Evolutionary conservation across 2,888 invertebrate species (phyloP), one percentile per base, ranked within the genome.

Genomic region (Prionchulus punctatus): DNA sequence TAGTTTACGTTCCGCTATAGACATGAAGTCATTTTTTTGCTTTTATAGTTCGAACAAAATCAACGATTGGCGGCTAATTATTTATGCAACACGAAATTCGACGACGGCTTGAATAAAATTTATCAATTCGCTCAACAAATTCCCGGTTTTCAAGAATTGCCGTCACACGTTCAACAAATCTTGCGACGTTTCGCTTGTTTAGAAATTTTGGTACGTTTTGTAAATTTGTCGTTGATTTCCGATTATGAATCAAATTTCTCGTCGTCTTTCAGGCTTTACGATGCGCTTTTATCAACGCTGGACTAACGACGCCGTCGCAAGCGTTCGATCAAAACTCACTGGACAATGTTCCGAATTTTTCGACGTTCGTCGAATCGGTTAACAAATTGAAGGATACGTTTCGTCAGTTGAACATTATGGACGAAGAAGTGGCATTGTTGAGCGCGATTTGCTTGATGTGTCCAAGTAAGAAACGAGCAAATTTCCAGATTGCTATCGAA

Each of bases 351-450:
- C 18, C 36, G 36, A 36, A 36, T 7, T 36, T 36, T 7, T 7
- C 36, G 18, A 7, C 36, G 18, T 36, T 36, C 36, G 53, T 31
- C 21, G 27, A 28, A 2, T 47, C 28, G 15, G 42, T 57, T 30
- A 15, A 28, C 25, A 21, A 36, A 15, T n/a, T 53, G 1, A 43
- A 53, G 18, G 57, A 57, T 26, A 7, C 53, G 2, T 25, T 57
- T 7, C 25, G 43, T 15, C 43, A 53, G 3, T 36, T 53, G 43
- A 3, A 53, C 4, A 42, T 57, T 7, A 18, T 21, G 23, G 42
- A 42, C n/a, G 57, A 57, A 30, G 57, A 57, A 28, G 26, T 57
- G 23, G 57, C 57, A 2, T 31, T 57, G 31, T 45, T 57, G n/a
- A 21, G 53, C 7, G 47, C 57, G 18, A 43, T 57, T 18, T 53